Percentiles rank a stretch among this genome's conserved stretches.
phyloP scores from a whole-genome alignment of 2,797 vertebrate genomes.

The Chaetodon trifasciatus region DNA sequence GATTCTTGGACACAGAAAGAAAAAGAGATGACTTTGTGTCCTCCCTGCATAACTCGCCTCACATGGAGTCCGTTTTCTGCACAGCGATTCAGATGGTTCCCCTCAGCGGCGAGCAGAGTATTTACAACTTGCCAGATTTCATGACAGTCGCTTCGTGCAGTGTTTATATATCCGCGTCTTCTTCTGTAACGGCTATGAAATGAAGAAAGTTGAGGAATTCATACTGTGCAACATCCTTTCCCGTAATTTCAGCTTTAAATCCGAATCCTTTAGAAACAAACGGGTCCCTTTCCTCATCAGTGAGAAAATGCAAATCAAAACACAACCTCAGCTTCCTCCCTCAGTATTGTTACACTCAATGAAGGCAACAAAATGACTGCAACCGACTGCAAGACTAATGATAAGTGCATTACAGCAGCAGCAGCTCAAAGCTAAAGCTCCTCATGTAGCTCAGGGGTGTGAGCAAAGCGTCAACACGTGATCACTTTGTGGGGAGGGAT shows the following conservation, averaged over 20 bases:
- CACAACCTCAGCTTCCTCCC: neutral
- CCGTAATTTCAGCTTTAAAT: neutral
- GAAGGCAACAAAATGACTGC: neutral
- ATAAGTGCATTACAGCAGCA: neutral
- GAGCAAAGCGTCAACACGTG: neutral
- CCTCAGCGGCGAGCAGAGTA: slow-evolving; percentile 3
- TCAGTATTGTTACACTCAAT: neutral
- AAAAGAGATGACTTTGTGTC: slow-evolving; percentile 14
- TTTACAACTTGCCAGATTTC: slow-evolving; percentile 7
- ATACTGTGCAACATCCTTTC: neutral
- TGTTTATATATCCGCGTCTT: neutral
- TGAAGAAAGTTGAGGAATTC: neutral
- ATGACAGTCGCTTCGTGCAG: neutral
- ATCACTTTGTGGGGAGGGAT: neutral
- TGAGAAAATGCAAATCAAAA: neutral
- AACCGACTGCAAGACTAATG: neutral
- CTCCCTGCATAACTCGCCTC: slow-evolving; percentile 28
- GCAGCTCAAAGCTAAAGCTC: neutral
- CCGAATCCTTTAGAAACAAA: no score
- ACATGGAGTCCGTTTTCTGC: slow-evolving; percentile 2
- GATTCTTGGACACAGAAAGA: slow-evolving; percentile 18
- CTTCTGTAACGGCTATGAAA: neutral
- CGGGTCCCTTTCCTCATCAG: no score
- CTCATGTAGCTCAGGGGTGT: neutral
- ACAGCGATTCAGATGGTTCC: neutral